A percentile compares a stretch with the other conserved stretches of the same genome.
phyloP scores from a whole-genome alignment of 2,113 vertebrate species.

The Chrysemys picta region DNA sequence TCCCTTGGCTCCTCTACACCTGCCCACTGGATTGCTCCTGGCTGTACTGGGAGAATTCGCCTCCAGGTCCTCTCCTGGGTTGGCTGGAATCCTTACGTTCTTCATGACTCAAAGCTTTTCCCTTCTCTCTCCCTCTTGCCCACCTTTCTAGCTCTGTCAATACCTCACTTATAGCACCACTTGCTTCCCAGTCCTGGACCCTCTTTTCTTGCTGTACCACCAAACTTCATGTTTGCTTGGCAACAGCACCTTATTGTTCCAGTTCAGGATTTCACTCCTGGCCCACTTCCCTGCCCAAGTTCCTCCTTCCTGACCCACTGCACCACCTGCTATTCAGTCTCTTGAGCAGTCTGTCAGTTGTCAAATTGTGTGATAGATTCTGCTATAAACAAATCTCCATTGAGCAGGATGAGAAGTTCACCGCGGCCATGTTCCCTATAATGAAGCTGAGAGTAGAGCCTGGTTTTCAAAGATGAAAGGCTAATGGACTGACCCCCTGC shows the following conservation, averaged over 20 bases:
- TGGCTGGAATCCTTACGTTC: rapidly evolving
- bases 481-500: background rate
- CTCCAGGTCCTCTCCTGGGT: background rate
- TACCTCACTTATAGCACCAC: background rate
- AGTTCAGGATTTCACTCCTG: background rate
- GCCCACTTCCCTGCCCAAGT: background rate
- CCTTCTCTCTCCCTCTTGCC: rapidly evolving
- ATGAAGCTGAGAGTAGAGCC: background rate
- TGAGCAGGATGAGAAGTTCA: background rate
- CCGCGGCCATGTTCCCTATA: background rate
- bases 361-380: background rate
- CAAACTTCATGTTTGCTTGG: background rate
- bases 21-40: background rate
- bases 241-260: background rate
- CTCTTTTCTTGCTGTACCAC: background rate
- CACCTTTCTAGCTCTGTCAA: background rate
- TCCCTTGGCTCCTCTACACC: background rate
- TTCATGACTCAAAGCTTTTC: background rate
- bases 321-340: background rate
- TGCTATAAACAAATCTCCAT: background rate
- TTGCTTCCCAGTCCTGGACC: background rate
- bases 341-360: background rate
- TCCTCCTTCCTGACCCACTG: background rate
- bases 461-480: background rate
- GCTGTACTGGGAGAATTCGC: background rate